Conservation (phyloP, 1,140 invertebrate species). For the Aphaenogaster floridana region DNA sequence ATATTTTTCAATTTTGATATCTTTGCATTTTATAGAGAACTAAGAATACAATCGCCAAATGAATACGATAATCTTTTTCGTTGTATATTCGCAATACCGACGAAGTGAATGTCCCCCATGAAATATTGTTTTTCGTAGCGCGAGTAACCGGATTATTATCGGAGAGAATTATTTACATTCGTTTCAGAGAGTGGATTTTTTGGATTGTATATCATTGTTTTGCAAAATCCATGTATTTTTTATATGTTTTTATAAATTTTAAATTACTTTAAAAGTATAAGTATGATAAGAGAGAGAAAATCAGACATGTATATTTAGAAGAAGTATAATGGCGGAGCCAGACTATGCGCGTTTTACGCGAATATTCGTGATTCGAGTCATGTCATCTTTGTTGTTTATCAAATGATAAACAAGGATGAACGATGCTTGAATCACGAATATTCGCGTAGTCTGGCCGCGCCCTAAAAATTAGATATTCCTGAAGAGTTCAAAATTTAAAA, state of each 20-base stretch:
- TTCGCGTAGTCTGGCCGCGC: too few species aligned
- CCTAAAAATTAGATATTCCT: not conserved
- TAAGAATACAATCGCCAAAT: slow-evolving; percentile 17
- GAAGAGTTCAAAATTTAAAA: not conserved
- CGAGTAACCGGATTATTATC: slow-evolving; percentile 42
- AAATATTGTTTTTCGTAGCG: slow-evolving; percentile 29
- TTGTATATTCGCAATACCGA: not conserved
- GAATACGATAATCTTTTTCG: not conserved
- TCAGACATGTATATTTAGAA: not conserved
- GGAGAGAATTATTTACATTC: slow-evolving; percentile 44
- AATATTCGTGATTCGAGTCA: too few species aligned
- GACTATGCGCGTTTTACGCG: too few species aligned
- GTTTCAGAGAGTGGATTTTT: slow-evolving; percentile 34
- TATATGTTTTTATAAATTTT: not conserved
- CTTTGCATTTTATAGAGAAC: not conserved
- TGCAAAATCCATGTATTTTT: not conserved
- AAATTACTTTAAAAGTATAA: not conserved
- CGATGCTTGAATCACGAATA: too few species aligned
- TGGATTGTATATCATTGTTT: not conserved
- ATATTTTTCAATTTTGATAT: not conserved
- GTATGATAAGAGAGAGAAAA: not conserved
- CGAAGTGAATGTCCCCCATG: not conserved
- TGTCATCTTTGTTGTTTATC: too few species aligned
- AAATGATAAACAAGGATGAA: too few species aligned
- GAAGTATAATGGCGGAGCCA: not conserved